Conservation (phyloP, 2,113 vertebrate species). For the Zosterops hypoxanthus region DNA sequence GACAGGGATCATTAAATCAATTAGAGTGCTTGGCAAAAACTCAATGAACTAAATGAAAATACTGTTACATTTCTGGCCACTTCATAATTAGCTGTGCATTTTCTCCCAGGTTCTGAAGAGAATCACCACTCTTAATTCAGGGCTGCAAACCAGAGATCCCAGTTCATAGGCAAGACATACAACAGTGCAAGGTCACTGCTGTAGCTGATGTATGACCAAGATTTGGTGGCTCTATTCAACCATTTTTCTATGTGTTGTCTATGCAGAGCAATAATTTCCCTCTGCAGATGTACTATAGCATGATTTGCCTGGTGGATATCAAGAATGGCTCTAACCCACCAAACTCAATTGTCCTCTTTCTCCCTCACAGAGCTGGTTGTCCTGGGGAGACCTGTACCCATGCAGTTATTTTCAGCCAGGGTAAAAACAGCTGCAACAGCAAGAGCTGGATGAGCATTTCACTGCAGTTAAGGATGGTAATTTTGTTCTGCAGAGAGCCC, state of each 20-base stretch:
- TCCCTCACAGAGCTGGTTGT: neutral
- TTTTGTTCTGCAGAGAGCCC: neutral
- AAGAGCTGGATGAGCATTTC: neutral
- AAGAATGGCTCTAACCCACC: neutral
- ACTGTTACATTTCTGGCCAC: neutral
- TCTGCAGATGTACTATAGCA: neutral
- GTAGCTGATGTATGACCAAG: neutral
- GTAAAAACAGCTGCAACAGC: neutral
- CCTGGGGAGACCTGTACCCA: neutral
- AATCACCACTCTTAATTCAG: neutral
- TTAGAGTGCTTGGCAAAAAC: slow-evolving; percentile 12
- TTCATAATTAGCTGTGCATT: neutral
- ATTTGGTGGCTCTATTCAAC: neutral
- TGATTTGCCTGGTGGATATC: neutral
- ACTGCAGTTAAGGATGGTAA: neutral
- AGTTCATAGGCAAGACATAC: neutral
- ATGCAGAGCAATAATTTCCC: neutral
- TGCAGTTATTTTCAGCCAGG: slow-evolving; percentile 1
- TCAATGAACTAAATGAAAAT: neutral
- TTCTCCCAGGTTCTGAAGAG: neutral
- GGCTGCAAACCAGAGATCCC: neutral
- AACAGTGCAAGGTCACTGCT: neutral
- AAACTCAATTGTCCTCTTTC: neutral
- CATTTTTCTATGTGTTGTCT: neutral
- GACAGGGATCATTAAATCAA: slow-evolving; percentile 33